Evolutionary conservation across 2,113 vertebrate species (phyloP).

Genomic region (Pygoscelis antarcticus): DNA sequence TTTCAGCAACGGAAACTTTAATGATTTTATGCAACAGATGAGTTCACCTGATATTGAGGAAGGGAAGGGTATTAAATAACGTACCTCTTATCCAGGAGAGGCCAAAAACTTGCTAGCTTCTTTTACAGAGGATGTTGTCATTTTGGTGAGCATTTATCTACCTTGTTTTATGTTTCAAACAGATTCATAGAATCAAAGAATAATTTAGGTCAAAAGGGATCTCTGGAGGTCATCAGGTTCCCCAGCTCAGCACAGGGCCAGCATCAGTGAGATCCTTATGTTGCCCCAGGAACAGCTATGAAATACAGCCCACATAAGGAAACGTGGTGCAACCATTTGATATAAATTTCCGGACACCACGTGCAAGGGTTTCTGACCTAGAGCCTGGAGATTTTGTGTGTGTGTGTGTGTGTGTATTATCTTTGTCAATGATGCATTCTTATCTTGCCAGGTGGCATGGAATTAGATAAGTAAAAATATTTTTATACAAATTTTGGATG

Average conservation of each 20-base stretch:
- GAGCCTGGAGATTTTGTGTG: not conserved
- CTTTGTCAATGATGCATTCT: not conserved
- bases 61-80: not conserved
- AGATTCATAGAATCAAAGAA: not conserved
- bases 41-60: not conserved
- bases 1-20: slow-evolving; percentile 65
- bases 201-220: not conserved
- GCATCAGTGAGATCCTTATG: not conserved
- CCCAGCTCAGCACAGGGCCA: not conserved
- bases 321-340: rapidly evolving
- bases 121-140: not conserved
- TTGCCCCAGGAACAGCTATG: not conserved
- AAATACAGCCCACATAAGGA: not conserved
- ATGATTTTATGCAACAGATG: slow-evolving; percentile 34
- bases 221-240: not conserved
- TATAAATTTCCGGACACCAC: not conserved
- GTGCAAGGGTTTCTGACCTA: not conserved
- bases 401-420: not conserved
- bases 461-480: not conserved
- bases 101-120: not conserved
- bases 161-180: not conserved
- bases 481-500: not conserved
- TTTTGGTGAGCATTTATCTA: not conserved
- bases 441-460: not conserved
- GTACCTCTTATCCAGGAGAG: not conserved